Conservation (phyloP, 2,888 invertebrate species). For the Acleris sparsana region DNA sequence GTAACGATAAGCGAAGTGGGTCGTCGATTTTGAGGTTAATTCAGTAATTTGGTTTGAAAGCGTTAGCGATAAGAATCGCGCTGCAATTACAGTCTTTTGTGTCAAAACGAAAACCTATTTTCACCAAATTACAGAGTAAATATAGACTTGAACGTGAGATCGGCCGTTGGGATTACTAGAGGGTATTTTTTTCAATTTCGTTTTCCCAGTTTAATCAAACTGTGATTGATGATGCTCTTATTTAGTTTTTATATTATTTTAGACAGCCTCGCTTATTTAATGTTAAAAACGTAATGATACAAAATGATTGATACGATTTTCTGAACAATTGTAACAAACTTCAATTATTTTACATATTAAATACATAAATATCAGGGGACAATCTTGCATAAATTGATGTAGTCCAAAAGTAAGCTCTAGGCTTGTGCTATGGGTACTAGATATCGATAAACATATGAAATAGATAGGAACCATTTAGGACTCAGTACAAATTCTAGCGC, state of each 20-base stretch:
- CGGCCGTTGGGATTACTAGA: constrained; percentile 29
- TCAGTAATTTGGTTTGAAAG: constrained; percentile 64
- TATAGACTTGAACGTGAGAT: constrained; percentile 49
- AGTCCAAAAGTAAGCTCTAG: no score
- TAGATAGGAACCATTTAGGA: no score
- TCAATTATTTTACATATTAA: no score
- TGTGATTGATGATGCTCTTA: constrained; percentile 28
- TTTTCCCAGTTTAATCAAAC: constrained; percentile 19
- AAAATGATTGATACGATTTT: no score
- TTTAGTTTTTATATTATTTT: background rate
- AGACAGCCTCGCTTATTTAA: background rate
- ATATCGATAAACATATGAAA: no score
- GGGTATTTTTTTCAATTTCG: constrained; percentile 29
- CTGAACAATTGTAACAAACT: no score
- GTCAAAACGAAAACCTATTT: constrained; percentile 59
- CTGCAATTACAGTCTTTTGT: constrained; percentile 69
- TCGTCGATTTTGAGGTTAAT: constrained; percentile 57
- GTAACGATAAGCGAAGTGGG: constrained; percentile 53
- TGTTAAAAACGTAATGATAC: no score
- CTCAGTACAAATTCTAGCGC: no score
- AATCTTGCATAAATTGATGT: no score
- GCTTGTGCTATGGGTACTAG: no score
- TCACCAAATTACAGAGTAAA: constrained; percentile 69
- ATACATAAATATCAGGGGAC: no score
- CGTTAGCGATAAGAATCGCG: constrained; percentile 68